Base-by-base conservation (phyloP, 2,797 vertebrate species). In the Mormyrus hasselquistii region DNA sequence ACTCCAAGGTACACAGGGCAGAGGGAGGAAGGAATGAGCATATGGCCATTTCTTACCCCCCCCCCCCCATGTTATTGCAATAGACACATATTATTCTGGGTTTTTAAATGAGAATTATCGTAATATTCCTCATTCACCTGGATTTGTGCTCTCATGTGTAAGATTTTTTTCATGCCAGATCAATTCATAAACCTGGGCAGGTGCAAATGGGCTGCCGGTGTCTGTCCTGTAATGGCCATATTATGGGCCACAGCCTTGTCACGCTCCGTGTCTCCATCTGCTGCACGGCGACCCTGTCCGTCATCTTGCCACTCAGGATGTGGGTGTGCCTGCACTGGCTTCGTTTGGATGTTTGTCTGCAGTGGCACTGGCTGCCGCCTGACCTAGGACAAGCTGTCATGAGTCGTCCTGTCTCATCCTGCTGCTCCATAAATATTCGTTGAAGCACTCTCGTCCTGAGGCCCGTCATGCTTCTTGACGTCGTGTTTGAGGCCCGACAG, bases 171-270 rank as follows among this genome's bases (percentile, higher is more conserved):
- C 41, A 82, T n/a, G 41, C 76, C n/a, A 19, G 76, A 44, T 82
- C 84, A 34, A 3, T 87, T 89, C 41, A 83, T 91, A 92, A 90
- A 73, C 92, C 92, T 92, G 92, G 91, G 92, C 90, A 91, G 88
- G 87, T 90, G 92, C 88, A 73, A 16, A 41, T 73, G 55, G 4
- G 84, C 62, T 59, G 12, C 25, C 0, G 19, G 49, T 29, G 49
- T 41, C 62, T 89, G 65, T 41, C 62, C 59, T 87, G 88, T 69
- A 44, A 47, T 22, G 29, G 16, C 52, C 52, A 52, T 0, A 7
- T 29, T 4, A 47, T 69, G 57, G 44, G 83, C 69, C 34, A 22
- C 29, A 3, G 50, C 34, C 88, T 62, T 19, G n/a, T 52, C 22
- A 19, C 10, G 55, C 83, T 57, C 86, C 16, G 0, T 50, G 49